Percentiles rank a stretch among this genome's conserved stretches.
These are phyloP conservation scores for Phlogophora meticulosa DNA, from an alignment of 2,888 invertebrate genomes.

Conservation along the genomic window DNA sequence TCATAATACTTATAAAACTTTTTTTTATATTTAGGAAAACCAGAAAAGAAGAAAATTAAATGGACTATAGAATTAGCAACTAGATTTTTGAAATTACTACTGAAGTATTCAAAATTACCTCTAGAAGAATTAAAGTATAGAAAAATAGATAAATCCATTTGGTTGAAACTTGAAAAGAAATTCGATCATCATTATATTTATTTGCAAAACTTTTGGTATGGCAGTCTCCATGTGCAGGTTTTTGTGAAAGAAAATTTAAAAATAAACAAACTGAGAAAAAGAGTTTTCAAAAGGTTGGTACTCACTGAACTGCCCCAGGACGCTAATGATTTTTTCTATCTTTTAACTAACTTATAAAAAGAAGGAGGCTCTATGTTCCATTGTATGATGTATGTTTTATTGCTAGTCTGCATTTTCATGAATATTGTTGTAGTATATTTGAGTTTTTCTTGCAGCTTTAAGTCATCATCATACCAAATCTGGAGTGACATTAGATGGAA, in stretches of 20 bases:
- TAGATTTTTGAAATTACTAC: constrained; percentile 76
- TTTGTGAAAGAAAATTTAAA: constrained; percentile 79
- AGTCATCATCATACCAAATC: constrained; percentile 73
- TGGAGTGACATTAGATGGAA: constrained; percentile 86
- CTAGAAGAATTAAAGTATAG: constrained; percentile 78
- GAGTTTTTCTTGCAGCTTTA: constrained; percentile 74
- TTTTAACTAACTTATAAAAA: too few relatives aligned
- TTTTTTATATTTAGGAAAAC: constrained; percentile 68
- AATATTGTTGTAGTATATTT: neutral
- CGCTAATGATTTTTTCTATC: neutral
- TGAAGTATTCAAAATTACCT: constrained; percentile 72
- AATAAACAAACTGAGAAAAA: constrained; percentile 73
- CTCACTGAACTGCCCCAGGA: neutral
- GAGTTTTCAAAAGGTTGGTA: constrained; percentile 78
- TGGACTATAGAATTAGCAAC: constrained; percentile 79
- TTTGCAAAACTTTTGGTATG: constrained; percentile 80
- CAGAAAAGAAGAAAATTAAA: constrained; percentile 70
- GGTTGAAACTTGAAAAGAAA: constrained; percentile 76
- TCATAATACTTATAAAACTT: too few relatives aligned
- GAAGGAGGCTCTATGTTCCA: too few relatives aligned
- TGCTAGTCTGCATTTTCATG: too few relatives aligned
- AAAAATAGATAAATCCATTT: constrained; percentile 76
- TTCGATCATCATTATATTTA: constrained; percentile 74
- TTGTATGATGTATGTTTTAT: too few relatives aligned
- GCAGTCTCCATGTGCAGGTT: constrained; percentile 79